Base-by-base conservation (phyloP, 1,140 invertebrate genomes). In the Drosophila virilis region DNA sequence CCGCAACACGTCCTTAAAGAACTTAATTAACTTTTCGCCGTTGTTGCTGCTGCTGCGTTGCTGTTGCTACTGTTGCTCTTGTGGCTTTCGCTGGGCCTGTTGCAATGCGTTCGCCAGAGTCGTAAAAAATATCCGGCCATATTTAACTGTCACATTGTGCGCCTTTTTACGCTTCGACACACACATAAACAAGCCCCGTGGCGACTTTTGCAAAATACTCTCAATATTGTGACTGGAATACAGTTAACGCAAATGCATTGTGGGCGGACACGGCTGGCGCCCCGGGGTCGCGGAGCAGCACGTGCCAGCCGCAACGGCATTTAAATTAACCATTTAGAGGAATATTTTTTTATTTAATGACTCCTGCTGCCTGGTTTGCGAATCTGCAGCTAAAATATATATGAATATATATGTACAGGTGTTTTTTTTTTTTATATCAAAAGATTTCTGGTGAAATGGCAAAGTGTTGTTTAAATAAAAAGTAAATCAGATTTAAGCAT, bases 111-210 rank as follows among this genome's bases (percentile, higher is more conserved):
- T 74, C 22, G 35, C 13, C 35, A 4, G 65, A n/a, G n/a, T 69
- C 71, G 67, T 80, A 78, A 78, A 78, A 77, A 79, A 88, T 86
- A 81, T 65, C 28, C 76, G 50, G 57, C 79, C 70, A 86, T 82
- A 88, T 86, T 86, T 86, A 86, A 86, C 83, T 86, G 82, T 86
- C 82, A 74, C 83, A 88, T 64, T 79, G 72, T 72, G 72, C 69
- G 83, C 78, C 76, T 88, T 88, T 86, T 86, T 77, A 88, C 76
- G 79, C 83, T 76, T 88, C 83, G 72, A 55, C 76, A 67, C 57
- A 88, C 76, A 74, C 79, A 88, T 88, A 88, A 86, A 86, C 83
- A 88, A 83, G 66, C 79, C 83, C 68, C 83, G 66, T 22, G 48
- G 60, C 72, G 79, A 75, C 72, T 71, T 59, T 75, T 77, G 60